Evolutionary conservation across 30 jellyfish, hydroid and myxozoan genomes (phyloP).

Genomic region (Hydractinia symbiolongicarpus): DNA sequence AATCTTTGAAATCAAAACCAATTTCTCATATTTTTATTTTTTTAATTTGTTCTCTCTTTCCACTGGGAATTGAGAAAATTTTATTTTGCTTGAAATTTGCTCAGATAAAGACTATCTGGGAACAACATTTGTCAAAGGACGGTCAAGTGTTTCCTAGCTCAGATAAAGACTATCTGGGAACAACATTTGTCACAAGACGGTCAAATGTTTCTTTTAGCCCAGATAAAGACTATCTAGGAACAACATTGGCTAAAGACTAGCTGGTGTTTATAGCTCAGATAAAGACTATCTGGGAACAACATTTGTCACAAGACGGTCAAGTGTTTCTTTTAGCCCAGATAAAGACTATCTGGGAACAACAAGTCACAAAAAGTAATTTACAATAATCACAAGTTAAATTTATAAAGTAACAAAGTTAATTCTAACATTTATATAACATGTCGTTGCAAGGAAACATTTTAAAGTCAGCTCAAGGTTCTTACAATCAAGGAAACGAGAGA

Average conservation of each 20-base stretch:
- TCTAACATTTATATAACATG: too few relatives aligned
- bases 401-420: not conserved
- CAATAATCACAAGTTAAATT: not conserved
- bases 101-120: constrained; percentile 4
- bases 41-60: too few relatives aligned
- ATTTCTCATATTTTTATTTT: too few relatives aligned
- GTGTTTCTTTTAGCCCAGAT: too few relatives aligned
- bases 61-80: too few relatives aligned
- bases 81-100: too few relatives aligned
- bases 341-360: not conserved
- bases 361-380: not conserved
- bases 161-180: not conserved
- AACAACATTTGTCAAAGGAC: not conserved
- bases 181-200: not conserved
- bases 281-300: not conserved
- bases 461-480: constrained; percentile 12
- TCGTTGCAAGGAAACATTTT: not conserved
- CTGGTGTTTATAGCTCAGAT: not conserved
- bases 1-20: too few relatives aligned
- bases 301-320: too few relatives aligned
- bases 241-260: not conserved
- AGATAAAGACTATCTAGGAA: not conserved
- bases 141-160: not conserved
- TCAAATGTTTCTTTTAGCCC: not conserved
- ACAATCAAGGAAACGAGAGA: constrained; percentile 22